Percentiles rank a stretch among this genome's conserved stretches.
Evolutionary conservation across 2,888 invertebrate genomes (phyloP).

Genomic region (Hyposoter dolosus): DNA sequence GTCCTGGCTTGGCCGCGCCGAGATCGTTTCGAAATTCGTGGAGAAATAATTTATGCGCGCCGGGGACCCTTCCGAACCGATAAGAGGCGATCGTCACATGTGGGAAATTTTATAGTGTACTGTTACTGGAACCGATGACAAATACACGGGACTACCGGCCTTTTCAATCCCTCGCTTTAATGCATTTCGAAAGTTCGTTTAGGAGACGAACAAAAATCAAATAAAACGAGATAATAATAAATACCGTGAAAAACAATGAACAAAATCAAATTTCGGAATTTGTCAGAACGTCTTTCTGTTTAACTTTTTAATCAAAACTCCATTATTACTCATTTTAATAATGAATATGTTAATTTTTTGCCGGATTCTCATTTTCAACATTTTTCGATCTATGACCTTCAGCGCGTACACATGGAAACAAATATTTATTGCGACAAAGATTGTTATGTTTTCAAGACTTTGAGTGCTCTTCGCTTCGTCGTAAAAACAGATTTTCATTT

Average conservation of each 20-base stretch:
- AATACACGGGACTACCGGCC: constrained; percentile 80
- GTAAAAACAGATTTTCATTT: constrained; percentile 63
- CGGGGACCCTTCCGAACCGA: constrained; percentile 79
- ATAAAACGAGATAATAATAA: neutral
- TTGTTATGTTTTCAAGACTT: constrained; percentile 40
- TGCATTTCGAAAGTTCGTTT: constrained; percentile 39
- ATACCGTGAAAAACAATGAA: neutral
- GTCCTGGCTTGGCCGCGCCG: too few species aligned
- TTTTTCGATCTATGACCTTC: constrained; percentile 5
- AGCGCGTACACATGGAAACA: constrained; percentile 12
- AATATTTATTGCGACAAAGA: constrained; percentile 54
- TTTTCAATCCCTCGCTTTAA: constrained; percentile 57
- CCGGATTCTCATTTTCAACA: neutral
- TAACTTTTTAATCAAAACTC: neutral
- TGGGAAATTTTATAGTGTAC: constrained; percentile 61
- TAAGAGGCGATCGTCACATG: constrained; percentile 82
- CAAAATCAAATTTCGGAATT: too few species aligned
- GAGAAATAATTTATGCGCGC: constrained; percentile 82
- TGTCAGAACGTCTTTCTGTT: neutral
- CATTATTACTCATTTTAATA: neutral
- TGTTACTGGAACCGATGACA: constrained; percentile 74
- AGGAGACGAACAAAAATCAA: neutral
- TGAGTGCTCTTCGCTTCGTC: constrained; percentile 17
- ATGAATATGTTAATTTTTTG: neutral
- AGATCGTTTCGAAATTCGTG: constrained; percentile 80